These are phyloP conservation scores for Lysandra bellargus DNA, from an alignment of 2,888 invertebrate species.

Conservation along the genomic window DNA sequence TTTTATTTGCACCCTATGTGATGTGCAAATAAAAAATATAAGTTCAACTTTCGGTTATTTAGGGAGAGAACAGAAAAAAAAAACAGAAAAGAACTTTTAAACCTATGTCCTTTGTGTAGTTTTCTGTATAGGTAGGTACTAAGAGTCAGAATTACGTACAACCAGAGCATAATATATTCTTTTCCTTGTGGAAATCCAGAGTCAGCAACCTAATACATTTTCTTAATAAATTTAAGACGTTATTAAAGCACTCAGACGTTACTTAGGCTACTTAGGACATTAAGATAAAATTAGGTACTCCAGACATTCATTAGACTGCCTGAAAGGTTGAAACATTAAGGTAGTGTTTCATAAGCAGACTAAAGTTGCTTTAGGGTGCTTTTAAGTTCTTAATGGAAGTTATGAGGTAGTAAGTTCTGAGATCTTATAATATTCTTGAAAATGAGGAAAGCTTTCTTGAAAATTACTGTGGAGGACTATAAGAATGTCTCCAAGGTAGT, in stretches of 20 bases:
- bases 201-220: neutral
- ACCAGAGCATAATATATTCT: no score
- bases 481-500: neutral
- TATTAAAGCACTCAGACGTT: neutral
- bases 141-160: no score
- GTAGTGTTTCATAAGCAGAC: neutral
- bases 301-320: neutral
- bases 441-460: neutral
- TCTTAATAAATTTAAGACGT: neutral
- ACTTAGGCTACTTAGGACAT: neutral
- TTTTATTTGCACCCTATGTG: no score
- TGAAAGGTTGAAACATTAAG: slow-evolving; percentile 2
- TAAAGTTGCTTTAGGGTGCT: neutral
- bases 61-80: no score
- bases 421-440: neutral
- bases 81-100: no score
- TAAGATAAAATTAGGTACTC: slow-evolving; percentile 1
- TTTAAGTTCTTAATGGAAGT: neutral
- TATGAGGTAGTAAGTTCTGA: neutral
- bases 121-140: no score
- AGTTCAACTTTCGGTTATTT: no score
- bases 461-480: neutral
- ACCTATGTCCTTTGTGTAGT: no score
- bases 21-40: no score
- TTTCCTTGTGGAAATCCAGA: neutral